These are phyloP conservation scores for Carassius auratus DNA, from an alignment of 2,113 vertebrate species.

Conservation along the genomic window DNA sequence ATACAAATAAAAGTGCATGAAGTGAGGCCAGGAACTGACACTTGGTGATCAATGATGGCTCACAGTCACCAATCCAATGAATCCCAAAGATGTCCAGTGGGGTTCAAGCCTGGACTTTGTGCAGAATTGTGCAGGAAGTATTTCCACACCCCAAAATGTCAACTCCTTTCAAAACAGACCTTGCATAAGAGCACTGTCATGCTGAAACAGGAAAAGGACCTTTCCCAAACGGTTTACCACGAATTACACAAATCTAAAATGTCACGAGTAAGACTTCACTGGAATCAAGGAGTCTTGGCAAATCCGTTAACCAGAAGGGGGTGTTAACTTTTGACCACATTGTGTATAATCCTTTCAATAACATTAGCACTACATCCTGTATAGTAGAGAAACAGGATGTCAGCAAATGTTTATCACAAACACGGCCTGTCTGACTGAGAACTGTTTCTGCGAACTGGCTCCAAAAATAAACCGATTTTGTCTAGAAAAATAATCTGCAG, in stretches of 20 bases:
- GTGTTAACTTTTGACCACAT: not conserved
- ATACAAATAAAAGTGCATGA: not conserved
- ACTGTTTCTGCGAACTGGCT: slow-evolving; percentile 45
- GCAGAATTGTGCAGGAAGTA: not conserved
- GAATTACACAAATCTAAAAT: slow-evolving; percentile 2
- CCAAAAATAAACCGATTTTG: slow-evolving; percentile 53
- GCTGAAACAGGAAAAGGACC: not conserved
- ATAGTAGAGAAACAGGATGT: slow-evolving; percentile 56
- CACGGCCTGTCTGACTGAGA: slow-evolving; percentile 31
- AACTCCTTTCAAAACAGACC: not conserved
- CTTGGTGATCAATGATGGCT: not conserved
- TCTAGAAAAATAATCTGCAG: slow-evolving; percentile 23
- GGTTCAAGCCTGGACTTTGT: not conserved
- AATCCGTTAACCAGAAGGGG: not conserved
- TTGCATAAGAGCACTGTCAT: not conserved
- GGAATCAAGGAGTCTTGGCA: not conserved
- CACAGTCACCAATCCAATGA: not conserved
- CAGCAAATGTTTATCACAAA: slow-evolving; percentile 48
- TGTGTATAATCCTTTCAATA: not conserved
- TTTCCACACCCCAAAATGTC: not conserved
- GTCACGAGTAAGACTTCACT: not conserved
- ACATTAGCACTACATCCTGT: slow-evolving; percentile 25
- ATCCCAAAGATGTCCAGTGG: not conserved
- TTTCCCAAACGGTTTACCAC: slow-evolving; percentile 7
- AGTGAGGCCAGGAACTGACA: not conserved